These are phyloP conservation scores for Pardosa pseudoannulata DNA, from an alignment of 2,888 invertebrate species.

Conservation along the genomic window DNA sequence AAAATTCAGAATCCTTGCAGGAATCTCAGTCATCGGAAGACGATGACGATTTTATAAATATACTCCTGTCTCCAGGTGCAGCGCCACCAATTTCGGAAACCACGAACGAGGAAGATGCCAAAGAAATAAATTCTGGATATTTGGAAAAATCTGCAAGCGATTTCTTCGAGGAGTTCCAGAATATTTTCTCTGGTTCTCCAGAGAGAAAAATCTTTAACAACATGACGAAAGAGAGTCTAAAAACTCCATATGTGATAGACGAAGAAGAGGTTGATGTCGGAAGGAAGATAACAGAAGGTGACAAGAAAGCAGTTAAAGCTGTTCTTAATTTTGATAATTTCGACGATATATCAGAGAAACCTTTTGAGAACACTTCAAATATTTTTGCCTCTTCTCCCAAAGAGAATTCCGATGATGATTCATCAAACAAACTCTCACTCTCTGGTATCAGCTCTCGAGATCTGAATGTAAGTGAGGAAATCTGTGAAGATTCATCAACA, in stretches of 20 bases:
- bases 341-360: neutral
- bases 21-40: constrained; percentile 13
- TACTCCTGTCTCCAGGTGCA: constrained; percentile 17
- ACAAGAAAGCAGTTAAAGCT: constrained; percentile 7
- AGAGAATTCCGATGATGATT: neutral
- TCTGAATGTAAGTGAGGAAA: no score
- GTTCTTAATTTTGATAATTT: neutral
- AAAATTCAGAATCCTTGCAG: neutral
- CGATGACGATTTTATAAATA: constrained; percentile 39
- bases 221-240: constrained; percentile 30
- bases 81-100: neutral
- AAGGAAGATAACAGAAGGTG: neutral
- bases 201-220: constrained; percentile 39
- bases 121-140: neutral
- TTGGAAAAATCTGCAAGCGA: constrained; percentile 31
- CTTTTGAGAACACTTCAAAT: neutral
- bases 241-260: neutral
- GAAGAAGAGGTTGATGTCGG: neutral
- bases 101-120: neutral
- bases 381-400: neutral
- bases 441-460: no score
- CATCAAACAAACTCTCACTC: no score
- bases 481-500: no score
- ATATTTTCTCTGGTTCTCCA: constrained; percentile 31
- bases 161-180: constrained; percentile 43